Base-by-base conservation (phyloP, 64 coral and sea anemone species). In the Dendronephthya gigantea region DNA sequence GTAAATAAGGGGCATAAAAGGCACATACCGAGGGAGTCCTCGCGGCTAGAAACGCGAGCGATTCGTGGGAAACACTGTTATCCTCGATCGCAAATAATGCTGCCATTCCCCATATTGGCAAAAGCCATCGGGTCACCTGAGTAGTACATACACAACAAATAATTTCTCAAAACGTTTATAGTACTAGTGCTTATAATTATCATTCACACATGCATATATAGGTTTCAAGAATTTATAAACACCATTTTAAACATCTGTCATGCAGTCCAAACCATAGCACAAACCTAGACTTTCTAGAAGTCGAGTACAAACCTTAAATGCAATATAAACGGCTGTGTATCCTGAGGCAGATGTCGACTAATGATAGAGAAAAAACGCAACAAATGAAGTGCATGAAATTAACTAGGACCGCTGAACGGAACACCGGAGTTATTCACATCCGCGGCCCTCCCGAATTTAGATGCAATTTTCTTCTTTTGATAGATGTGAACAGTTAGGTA, bases 61-160 rank as follows among this genome's bases (percentile, higher is more conserved):
- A 66, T 66, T 66, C 58, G 19, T 66, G 4, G 29, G 58, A 66
- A n/a, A 30, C 2, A 15, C 58, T 66, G 58, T 66, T 97, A 31
- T 90, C 87, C 65, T 97, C 94, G 23, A 88, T 93, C 45, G 88
- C 91, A 91, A 97, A 97, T 84, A 97, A 88, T 81, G 87, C 75
- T n/a, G 94, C 94, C 86, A 93, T 93, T 6, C 91, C 62, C 94
- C 94, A 97, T 6, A 97, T 36, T 22, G 94, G 94, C 27, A 93
- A 38, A 34, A 97, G 45, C 94, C 94, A 97, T 32, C 91, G 85
- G 40, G 85, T 91, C 50, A 97, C 91, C 94, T 97, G 49, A 4
- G 83, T 69, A 1, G 87, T 76, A 50, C 32, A 70, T 16, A 16
- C n/a, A n/a, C n/a, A n/a, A n/a, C n/a, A n/a, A n/a, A n/a, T n/a